A percentile compares a stretch with the other conserved stretches of the same genome.
Conservation (phyloP, 2,888 invertebrate species). For the Deilephila elpenor region DNA sequence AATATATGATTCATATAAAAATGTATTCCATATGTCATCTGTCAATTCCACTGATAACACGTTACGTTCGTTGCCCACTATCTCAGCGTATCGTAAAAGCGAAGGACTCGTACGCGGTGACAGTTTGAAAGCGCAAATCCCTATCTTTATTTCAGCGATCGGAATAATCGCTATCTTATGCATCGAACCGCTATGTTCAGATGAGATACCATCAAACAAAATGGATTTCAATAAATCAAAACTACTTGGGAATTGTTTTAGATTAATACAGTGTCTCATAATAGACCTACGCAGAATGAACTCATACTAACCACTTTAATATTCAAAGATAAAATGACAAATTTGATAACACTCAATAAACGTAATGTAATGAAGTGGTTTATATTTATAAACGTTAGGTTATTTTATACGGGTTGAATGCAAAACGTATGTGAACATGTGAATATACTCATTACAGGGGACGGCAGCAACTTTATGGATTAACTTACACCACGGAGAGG, state of each 20-base stretch:
- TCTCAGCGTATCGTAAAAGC: constrained; percentile 34
- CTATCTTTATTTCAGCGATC: constrained; percentile 27
- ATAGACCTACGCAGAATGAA: neutral
- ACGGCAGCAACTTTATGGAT: constrained; percentile 64
- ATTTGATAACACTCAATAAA: constrained; percentile 54
- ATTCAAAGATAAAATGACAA: constrained; percentile 49
- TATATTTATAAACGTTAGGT: constrained; percentile 36
- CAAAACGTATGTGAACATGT: constrained; percentile 46
- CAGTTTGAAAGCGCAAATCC: constrained; percentile 15
- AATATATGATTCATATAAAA: constrained; percentile 64
- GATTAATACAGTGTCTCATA: constrained; percentile 11
- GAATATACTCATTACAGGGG: constrained; percentile 58
- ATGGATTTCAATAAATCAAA: constrained; percentile 1
- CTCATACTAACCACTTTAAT: constrained; percentile 36
- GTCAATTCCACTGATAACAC: constrained; percentile 65
- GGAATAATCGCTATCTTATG: constrained; percentile 26
- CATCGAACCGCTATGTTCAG: constrained; percentile 34
- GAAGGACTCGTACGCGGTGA: constrained; percentile 7
- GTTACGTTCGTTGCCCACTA: constrained; percentile 48
- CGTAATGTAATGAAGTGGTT: constrained; percentile 50
- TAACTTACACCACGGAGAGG: constrained; percentile 59
- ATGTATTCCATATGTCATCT: constrained; percentile 67
- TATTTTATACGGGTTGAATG: constrained; percentile 50
- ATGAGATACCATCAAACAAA: constrained; percentile 10
- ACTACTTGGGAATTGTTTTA: neutral